Conservation (phyloP, 2,113 vertebrate genomes). For the Perccottus glenii region DNA sequence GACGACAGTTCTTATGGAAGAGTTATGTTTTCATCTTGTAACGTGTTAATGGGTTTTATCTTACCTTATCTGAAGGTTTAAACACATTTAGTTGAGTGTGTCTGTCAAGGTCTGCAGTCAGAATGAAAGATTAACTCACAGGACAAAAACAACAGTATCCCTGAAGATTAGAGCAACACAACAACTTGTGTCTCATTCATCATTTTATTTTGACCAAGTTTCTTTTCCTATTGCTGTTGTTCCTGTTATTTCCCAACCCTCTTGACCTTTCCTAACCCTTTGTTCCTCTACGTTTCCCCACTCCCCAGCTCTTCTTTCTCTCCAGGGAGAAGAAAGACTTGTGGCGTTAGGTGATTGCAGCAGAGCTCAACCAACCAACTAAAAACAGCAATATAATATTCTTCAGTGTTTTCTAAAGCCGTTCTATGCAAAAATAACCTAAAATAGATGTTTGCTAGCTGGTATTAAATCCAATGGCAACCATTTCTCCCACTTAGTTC, state of each 20-base stretch:
- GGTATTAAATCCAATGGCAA: too few relatives aligned
- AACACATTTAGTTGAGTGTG: background rate
- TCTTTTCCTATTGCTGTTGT: slow-evolving; percentile 20
- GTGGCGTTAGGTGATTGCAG: background rate
- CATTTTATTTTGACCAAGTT: slow-evolving; percentile 20
- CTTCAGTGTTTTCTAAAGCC: too few relatives aligned
- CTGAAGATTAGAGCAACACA: slow-evolving; percentile 10
- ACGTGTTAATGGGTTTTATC: background rate
- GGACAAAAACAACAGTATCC: slow-evolving; percentile 17
- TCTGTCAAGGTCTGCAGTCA: slow-evolving; percentile 44
- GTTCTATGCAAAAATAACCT: too few relatives aligned
- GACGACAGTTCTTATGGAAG: too few relatives aligned
- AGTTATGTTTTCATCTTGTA: too few relatives aligned
- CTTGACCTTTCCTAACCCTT: slow-evolving; percentile 34
- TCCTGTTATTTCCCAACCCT: slow-evolving; percentile 42
- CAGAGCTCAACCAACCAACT: too few relatives aligned
- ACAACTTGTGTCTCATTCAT: slow-evolving; percentile 35
- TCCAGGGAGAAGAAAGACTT: slow-evolving; percentile 8
- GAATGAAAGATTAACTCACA: slow-evolving; percentile 38
- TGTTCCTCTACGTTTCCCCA: slow-evolving; percentile 5
- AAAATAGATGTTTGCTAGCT: too few relatives aligned
- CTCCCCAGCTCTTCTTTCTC: slow-evolving; percentile 19
- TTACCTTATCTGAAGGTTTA: background rate
- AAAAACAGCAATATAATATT: too few relatives aligned
- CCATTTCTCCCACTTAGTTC: too few relatives aligned